Base-by-base conservation (phyloP, 2,888 invertebrate genomes). In the Lithophane leautieri region DNA sequence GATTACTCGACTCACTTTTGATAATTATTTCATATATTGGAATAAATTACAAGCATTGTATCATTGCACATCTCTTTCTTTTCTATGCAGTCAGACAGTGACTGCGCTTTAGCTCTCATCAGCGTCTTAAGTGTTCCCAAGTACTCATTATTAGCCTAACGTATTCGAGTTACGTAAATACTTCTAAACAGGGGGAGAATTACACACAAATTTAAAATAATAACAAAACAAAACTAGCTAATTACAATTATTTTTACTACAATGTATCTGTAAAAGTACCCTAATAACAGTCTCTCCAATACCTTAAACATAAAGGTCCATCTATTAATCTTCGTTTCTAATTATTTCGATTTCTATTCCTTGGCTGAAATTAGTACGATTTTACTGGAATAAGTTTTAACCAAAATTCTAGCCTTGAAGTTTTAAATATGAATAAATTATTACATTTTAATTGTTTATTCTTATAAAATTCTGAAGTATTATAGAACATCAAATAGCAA, bases 271-370 rank as follows among this genome's bases (percentile, higher is more conserved):
- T 62, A 9, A n/a, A 42, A 56, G 28, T 56, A 80, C 25, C 84
- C 60, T 70, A 68, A 62, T 28, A 47, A 70, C 25, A 69, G 28
- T 68, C 2, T 67, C 19, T 78, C n/a, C 69, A 69, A 79, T 81
- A 84, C 78, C 81, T 81, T 78, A 60, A 70, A 75, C 62, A 61
- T 28, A 70, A 73, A 70, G 44, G 52, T 76, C 68, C 78, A 69
- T 65, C n/a, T 69, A 69, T 90, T 82, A 87, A 86, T 92, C 91
- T 85, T 94, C 92, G 89, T 87, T 88, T 91, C 92, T 94, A 85
- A 95, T 92, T 90, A 96, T 94, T 91, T 90, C 85, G 83, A 96
- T 84, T 78, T 93, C 88, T 90, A 95, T 94, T 88, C 96, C 96
- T 91, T 94, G 83, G 86, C 95, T 95, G 95, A 92, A 95, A 95